A percentile compares a stretch with the other conserved stretches of the same genome.
Conservation (phyloP, 1,140 invertebrate genomes). For the Stegodyphus mimosarum region DNA sequence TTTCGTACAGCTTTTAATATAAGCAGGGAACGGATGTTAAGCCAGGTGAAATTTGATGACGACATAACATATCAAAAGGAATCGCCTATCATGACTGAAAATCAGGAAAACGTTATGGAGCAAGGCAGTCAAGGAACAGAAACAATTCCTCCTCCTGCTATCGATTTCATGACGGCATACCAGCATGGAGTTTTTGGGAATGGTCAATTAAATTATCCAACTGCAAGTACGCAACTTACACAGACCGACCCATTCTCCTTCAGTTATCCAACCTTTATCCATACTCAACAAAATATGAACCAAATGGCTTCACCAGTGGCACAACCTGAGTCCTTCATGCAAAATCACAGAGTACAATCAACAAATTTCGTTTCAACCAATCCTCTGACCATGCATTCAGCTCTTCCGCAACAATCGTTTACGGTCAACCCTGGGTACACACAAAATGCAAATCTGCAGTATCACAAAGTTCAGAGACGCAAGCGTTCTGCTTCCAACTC, state of each 20-base stretch:
- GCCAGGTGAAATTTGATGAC: slow-evolving; percentile 28
- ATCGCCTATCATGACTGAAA: neutral
- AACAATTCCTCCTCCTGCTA: slow-evolving; percentile 9
- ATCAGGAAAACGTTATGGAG: slow-evolving; percentile 1
- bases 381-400: neutral
- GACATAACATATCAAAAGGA: slow-evolving; percentile 12
- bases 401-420: neutral
- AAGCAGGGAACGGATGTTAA: neutral
- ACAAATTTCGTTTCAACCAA: neutral
- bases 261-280: slow-evolving; percentile 1
- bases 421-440: neutral
- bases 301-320: neutral
- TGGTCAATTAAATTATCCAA: neutral
- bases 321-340: slow-evolving; percentile 33
- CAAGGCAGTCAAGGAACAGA: slow-evolving; percentile 37
- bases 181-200: slow-evolving; percentile 12
- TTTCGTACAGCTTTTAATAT: slow-evolving; percentile 32
- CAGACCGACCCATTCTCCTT: slow-evolving; percentile 33
- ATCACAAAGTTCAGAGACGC: slow-evolving; percentile 25
- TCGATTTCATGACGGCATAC: slow-evolving; percentile 30
- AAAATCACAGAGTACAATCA: slow-evolving; percentile 28
- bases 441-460: neutral
- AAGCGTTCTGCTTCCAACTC: slow-evolving; percentile 5
- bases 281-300: slow-evolving; percentile 2
- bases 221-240: neutral